A percentile compares a stretch with the other conserved stretches of the same genome.
Conservation (phyloP, 2,888 invertebrate genomes). For the Orchestes rusci region DNA sequence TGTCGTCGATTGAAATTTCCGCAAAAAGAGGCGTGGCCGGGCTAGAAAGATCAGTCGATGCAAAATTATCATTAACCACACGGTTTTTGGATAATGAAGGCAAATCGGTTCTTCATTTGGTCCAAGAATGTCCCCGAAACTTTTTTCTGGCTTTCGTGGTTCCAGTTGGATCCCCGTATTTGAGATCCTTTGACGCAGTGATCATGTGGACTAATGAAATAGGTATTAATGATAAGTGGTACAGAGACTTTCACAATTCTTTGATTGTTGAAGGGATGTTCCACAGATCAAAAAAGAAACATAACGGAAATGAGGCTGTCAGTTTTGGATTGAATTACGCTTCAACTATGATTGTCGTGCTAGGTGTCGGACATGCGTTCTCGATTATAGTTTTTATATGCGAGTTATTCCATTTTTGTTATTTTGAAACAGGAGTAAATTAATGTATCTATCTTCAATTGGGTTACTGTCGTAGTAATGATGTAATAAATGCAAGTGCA, state of each 20-base stretch:
- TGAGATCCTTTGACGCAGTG: constrained; percentile 38
- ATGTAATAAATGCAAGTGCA: no score
- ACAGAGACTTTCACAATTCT: constrained; percentile 36
- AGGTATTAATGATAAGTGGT: constrained; percentile 43
- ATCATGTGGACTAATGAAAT: constrained; percentile 38
- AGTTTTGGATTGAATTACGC: no score
- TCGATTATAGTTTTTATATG: no score
- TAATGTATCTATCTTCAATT: no score
- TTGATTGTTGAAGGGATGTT: no score
- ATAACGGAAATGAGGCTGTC: no score
- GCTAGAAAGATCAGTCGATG: constrained; percentile 40
- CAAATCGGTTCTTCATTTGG: constrained; percentile 41
- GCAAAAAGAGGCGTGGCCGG: constrained; percentile 29
- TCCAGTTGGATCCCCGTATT: constrained; percentile 42
- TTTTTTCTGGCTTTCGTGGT: constrained; percentile 45
- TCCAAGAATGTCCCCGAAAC: constrained; percentile 43
- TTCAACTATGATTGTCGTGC: no score
- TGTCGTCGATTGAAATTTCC: constrained; percentile 25
- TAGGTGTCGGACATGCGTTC: no score
- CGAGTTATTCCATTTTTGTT: no score
- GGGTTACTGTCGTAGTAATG: no score
- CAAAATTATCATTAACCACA: constrained; percentile 34
- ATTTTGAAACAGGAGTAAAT: no score
- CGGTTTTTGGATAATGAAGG: constrained; percentile 36
- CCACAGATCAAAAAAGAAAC: no score